phyloP scores from a whole-genome alignment of 2,113 vertebrate species.

The Regulus satrapa region DNA sequence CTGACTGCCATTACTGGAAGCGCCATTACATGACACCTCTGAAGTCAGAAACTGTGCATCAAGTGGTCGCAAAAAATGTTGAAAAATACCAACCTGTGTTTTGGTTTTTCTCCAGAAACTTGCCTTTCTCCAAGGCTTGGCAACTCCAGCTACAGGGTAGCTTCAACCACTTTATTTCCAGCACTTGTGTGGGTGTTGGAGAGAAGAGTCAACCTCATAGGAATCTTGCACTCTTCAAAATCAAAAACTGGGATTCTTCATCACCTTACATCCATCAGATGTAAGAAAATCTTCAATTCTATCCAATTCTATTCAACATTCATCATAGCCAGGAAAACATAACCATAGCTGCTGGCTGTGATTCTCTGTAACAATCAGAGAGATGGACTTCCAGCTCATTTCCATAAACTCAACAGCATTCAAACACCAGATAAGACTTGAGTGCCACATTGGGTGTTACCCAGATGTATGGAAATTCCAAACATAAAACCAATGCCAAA shows the following conservation, averaged over 20 bases:
- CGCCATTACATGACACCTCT: background rate
- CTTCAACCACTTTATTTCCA: background rate
- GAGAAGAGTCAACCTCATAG: background rate
- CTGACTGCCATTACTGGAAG: background rate
- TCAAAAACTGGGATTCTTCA: background rate
- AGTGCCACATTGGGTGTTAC: background rate
- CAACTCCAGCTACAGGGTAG: background rate
- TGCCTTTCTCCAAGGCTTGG: background rate
- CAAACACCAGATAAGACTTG: accelerated
- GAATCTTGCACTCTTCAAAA: background rate
- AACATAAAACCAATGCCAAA: background rate
- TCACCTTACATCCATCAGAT: background rate
- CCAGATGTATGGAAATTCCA: background rate
- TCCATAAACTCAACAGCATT: background rate
- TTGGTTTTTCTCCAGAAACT: background rate
- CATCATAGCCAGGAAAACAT: background rate
- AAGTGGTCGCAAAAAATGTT: background rate
- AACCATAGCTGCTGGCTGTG: accelerated
- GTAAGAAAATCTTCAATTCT: background rate
- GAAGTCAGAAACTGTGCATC: background rate
- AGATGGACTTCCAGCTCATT: background rate
- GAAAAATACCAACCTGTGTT: background rate
- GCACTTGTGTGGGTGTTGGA: background rate
- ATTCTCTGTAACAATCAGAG: background rate
- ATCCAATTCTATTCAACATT: no score